These are phyloP conservation scores for Polypterus bichir DNA, from an alignment of 2,113 vertebrate species.

Conservation along the genomic window DNA sequence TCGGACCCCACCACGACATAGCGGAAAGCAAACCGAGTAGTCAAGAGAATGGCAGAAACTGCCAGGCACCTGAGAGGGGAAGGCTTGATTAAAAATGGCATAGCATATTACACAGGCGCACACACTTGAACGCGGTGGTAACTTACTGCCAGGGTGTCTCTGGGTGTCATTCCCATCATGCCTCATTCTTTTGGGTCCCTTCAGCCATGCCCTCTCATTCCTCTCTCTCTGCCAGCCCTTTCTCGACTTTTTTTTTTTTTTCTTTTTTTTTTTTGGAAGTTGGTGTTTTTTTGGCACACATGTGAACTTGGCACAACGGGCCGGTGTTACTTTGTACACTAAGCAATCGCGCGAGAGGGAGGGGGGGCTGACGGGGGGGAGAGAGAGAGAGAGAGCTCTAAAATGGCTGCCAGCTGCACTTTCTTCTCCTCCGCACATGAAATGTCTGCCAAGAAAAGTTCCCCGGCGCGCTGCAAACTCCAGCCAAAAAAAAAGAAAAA, in stretches of 20 bases:
- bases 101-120: too few species aligned
- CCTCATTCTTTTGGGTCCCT: too few species aligned
- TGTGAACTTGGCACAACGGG: slow-evolving; percentile 20
- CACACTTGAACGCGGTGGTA: too few species aligned
- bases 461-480: slow-evolving; percentile 1
- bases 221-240: slow-evolving; percentile 20
- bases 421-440: slow-evolving; percentile 24
- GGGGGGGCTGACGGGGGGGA: slow-evolving; percentile 12
- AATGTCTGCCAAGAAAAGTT: slow-evolving; percentile 30
- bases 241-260: slow-evolving; percentile 15
- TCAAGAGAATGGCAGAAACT: too few species aligned
- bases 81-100: too few species aligned
- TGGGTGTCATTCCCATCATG: too few species aligned
- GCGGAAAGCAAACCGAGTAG: too few species aligned
- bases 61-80: too few species aligned
- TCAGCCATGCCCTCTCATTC: too few species aligned
- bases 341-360: slow-evolving; percentile 10
- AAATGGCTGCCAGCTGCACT: slow-evolving; percentile 41
- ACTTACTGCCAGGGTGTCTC: too few species aligned
- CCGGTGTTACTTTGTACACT: slow-evolving; percentile 20
- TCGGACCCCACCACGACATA: too few species aligned
- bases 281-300: slow-evolving; percentile 25
- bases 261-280: slow-evolving; percentile 16
- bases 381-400: slow-evolving; percentile 28
- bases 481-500: slow-evolving; percentile 9